Evolutionary conservation across 1,140 invertebrate species (phyloP).

Genomic region (Eumeta japonica): DNA sequence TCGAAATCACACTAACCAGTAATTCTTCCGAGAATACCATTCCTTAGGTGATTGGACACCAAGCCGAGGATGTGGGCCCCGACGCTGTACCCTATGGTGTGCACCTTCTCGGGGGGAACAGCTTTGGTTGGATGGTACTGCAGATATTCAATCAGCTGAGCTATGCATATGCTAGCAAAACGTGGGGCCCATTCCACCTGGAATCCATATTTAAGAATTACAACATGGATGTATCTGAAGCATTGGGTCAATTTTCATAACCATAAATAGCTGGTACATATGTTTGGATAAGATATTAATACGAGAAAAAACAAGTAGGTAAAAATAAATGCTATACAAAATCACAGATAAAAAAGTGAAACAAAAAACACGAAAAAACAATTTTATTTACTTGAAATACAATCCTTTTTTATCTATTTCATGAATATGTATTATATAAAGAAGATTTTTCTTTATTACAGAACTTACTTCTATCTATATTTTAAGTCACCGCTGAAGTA

Average conservation of each 20-base stretch:
- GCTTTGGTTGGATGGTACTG: constrained; percentile 70
- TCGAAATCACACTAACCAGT: constrained; percentile 61
- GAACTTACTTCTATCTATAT: no score
- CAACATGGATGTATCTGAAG: no score
- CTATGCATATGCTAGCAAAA: constrained; percentile 77
- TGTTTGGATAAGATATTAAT: no score
- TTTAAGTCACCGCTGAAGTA: no score
- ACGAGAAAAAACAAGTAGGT: no score
- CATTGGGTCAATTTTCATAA: no score
- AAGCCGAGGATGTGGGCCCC: constrained; percentile 83
- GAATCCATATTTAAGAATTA: constrained; percentile 8
- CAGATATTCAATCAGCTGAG: constrained; percentile 77
- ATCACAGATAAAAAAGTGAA: neutral
- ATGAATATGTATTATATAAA: no score
- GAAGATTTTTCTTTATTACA: no score
- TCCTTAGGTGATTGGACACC: constrained; percentile 71
- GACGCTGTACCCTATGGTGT: constrained; percentile 82
- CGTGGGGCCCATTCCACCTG: constrained; percentile 82
- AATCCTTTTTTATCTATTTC: no score
- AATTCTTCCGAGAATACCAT: constrained; percentile 74
- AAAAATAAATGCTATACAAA: neutral
- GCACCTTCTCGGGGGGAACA: constrained; percentile 69
- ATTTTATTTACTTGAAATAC: no score
- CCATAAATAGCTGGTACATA: no score
- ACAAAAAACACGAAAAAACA: no score